These are phyloP conservation scores for Strongylocentrotus purpuratus DNA, from an alignment of 35 echinoderm and acorn worm species.

Conservation along the genomic window DNA sequence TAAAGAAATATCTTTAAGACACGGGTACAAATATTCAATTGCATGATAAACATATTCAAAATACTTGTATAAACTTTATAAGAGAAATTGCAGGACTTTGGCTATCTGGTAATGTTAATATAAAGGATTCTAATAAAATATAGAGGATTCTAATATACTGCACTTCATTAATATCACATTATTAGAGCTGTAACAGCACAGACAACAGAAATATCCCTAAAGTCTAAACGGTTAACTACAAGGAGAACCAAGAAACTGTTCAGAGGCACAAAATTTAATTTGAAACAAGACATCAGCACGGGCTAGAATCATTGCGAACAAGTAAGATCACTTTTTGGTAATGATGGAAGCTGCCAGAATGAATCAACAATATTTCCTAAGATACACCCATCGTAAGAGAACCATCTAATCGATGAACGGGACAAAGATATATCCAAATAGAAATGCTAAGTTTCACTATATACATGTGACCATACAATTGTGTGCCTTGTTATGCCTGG, in stretches of 20 bases:
- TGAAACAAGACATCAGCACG: neutral
- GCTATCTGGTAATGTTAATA: constrained; percentile 8
- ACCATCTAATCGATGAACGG: neutral
- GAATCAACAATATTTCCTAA: neutral
- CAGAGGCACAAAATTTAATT: neutral
- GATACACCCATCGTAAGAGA: neutral
- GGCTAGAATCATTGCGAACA: neutral
- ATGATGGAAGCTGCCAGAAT: neutral
- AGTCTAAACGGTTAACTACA: neutral
- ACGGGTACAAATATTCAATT: neutral
- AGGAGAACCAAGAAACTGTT: neutral
- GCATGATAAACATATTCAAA: neutral
- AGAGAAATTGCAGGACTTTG: neutral
- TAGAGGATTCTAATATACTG: neutral
- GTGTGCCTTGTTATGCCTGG: neutral
- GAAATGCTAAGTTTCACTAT: neutral
- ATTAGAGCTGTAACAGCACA: neutral
- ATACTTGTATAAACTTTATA: neutral
- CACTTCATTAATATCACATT: neutral
- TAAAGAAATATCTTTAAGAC: neutral
- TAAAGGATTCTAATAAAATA: neutral
- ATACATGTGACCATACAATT: neutral
- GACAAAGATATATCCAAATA: neutral
- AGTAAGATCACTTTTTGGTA: neutral
- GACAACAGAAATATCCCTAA: neutral